phyloP scores from a whole-genome alignment of 23 tunicate species.

The Styela clava region DNA sequence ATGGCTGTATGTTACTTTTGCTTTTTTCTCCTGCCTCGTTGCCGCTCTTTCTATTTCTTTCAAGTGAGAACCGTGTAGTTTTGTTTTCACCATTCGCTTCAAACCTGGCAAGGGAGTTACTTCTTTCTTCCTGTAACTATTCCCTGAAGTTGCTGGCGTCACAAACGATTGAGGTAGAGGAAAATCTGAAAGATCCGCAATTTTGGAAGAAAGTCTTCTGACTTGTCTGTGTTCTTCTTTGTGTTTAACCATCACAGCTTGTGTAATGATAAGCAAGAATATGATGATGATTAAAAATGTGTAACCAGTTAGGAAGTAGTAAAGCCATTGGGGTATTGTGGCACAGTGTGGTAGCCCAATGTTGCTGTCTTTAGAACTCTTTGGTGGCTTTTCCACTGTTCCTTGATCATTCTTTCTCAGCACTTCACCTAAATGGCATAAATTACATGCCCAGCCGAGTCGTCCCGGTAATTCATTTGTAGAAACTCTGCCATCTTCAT shows the following conservation, averaged over 20 bases:
- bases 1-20: background rate
- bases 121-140: background rate
- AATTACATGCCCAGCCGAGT: slow-evolving; percentile 10
- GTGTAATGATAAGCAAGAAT: background rate
- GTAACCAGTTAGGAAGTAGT: background rate
- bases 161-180: background rate
- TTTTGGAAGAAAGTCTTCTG: background rate
- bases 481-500: background rate
- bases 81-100: background rate
- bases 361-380: background rate
- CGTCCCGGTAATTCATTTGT: background rate
- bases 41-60: background rate
- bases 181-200: background rate
- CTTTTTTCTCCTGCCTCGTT: background rate
- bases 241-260: slow-evolving; percentile 13
- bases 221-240: background rate
- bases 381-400: background rate
- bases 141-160: background rate
- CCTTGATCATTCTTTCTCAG: background rate
- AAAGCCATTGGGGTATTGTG: background rate
- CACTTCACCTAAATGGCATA: background rate
- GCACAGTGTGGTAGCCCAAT: background rate
- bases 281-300: background rate
- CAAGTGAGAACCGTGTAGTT: background rate
- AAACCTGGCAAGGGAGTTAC: background rate